phyloP scores from a whole-genome alignment of 2,888 invertebrate species.

The Volucella inflata region DNA sequence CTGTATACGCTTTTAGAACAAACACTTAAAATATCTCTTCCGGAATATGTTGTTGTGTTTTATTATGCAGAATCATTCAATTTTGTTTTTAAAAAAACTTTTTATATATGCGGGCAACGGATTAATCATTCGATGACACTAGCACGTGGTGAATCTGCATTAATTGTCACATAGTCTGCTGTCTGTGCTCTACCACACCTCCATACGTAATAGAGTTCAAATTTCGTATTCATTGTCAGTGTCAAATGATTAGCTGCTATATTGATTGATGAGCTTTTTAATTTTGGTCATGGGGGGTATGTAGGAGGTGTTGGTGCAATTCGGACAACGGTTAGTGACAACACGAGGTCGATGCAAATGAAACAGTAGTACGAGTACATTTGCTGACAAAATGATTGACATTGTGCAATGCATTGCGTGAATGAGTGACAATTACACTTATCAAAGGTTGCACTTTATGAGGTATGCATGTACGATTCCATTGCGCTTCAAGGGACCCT shows the following conservation, averaged over 20 bases:
- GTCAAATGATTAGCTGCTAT: conserved; percentile 27
- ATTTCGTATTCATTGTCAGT: conserved; percentile 65
- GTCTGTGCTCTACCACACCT: conserved; percentile 23
- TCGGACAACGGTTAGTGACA: conserved; percentile 20
- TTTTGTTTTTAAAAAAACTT: background rate
- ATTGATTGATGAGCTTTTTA: conserved; percentile 29
- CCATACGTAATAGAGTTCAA: conserved; percentile 45
- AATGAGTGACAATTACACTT: conserved; percentile 38
- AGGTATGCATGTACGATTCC: conserved; percentile 38
- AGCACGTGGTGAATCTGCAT: conserved; percentile 68
- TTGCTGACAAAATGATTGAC: conserved; percentile 45
- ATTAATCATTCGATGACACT: conserved; percentile 29
- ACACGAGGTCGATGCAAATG: conserved; percentile 47
- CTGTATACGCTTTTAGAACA: conserved; percentile 20
- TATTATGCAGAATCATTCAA: conserved; percentile 1
- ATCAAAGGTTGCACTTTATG: conserved; percentile 25
- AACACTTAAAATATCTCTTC: conserved; percentile 17
- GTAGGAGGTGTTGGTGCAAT: conserved; percentile 5
- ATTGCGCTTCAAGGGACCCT: conserved; percentile 48
- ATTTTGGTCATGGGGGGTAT: background rate
- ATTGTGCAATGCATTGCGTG: conserved; percentile 56
- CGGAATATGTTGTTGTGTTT: conserved; percentile 34
- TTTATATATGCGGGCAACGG: conserved; percentile 18
- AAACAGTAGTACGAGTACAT: conserved; percentile 2
- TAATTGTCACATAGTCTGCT: conserved; percentile 9